A percentile compares a stretch with the other conserved stretches of the same genome.
phyloP scores from a whole-genome alignment of 2,113 vertebrate species.

The Dipodomys merriami region DNA sequence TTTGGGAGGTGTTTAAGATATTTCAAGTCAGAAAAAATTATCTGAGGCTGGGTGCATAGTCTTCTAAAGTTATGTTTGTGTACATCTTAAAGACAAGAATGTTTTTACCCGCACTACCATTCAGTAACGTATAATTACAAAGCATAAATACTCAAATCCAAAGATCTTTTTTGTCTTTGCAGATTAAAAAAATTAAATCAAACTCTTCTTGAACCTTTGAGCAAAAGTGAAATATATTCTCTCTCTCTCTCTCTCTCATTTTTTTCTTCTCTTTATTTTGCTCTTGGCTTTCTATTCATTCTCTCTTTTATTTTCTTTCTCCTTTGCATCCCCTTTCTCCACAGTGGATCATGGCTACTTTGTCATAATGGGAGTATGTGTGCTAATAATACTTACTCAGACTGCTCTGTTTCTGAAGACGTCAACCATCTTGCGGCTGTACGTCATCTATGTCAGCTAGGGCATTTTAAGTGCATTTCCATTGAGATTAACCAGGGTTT shows the following conservation, averaged over 20 bases:
- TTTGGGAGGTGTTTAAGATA: slow-evolving; percentile 18
- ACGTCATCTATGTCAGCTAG: slow-evolving; percentile 12
- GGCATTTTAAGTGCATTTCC: slow-evolving; percentile 21
- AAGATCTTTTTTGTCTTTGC: neutral
- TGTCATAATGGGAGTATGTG: neutral
- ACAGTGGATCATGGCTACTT: neutral
- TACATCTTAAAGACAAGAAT: neutral
- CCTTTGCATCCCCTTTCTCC: neutral
- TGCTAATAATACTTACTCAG: neutral
- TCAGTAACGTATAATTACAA: neutral
- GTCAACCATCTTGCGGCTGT: neutral
- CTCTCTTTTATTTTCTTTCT: neutral
- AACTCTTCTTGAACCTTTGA: neutral
- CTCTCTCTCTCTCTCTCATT: neutral
- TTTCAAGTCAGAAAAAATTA: slow-evolving; percentile 31
- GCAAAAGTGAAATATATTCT: slow-evolving; percentile 10
- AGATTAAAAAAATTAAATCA: neutral
- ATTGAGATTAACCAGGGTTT: slow-evolving; percentile 47
- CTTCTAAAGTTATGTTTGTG: neutral
- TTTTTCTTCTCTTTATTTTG: neutral
- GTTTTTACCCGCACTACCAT: slow-evolving; percentile 25
- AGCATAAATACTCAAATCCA: slow-evolving; percentile 18
- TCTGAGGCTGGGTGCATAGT: neutral
- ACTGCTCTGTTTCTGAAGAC: neutral
- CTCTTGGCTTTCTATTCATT: neutral